Evolutionary conservation across 2,797 vertebrate species (phyloP), one percentile per base, ranked within the genome.

Genomic region (Mastacembelus armatus): DNA sequence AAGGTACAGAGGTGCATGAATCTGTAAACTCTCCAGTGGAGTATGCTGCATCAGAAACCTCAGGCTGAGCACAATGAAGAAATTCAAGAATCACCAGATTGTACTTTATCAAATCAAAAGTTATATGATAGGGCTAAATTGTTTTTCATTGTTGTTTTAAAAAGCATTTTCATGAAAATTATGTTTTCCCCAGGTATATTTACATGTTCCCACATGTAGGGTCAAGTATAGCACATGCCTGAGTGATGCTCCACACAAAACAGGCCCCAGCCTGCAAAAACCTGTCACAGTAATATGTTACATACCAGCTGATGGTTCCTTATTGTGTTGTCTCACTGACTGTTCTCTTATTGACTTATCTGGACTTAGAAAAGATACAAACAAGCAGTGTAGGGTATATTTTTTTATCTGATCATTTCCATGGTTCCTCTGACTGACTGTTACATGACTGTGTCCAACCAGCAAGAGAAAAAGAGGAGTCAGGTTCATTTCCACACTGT

Each of bases 401-500:
- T 36, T 32, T 7, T 7, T 30, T 29, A 44, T 24, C 15, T 4
- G 42, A 55, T 62, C 21, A 55, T 48, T 48, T 48, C 1, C 29
- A 18, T 35, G 39, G n/a, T n/a, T n/a, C n/a, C n/a, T n/a, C n/a
- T n/a, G n/a, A n/a, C n/a, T n/a, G n/a, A n/a, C 30, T 51, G 29
- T 36, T 26, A 15, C 21, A 35, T 27, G 12, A 32, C 21, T 36
- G 4, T 49, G 26, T 35, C 18, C 35, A 30, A 21, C 6, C n/a
- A 50, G 45, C 40, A 19, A 15, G 15, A 38, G 19, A 35, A 39
- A 52, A 47, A 19, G 7, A 52, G 35, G 16, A 50, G 54, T 40
- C 44, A n/a, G 10, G 68, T 27, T 30, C 14, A 22, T 48, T 69
- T 49, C 36, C 24, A 39, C 15, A 33, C 43, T 10, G 19, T 56